Conservation (phyloP, 2,888 invertebrate genomes). For the Metallyticus violacea region DNA sequence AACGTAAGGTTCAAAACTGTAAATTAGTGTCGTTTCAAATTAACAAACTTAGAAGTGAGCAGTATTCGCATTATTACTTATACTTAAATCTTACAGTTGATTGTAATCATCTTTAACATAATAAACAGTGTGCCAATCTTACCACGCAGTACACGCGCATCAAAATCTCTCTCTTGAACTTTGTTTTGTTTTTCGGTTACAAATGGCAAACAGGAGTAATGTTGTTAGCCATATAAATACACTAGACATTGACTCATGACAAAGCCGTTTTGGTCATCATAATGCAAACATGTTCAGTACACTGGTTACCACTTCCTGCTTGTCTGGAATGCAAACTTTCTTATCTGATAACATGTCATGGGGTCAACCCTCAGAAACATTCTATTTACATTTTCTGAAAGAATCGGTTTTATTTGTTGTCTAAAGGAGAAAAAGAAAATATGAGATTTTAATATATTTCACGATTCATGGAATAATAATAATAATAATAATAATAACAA, state of each 20-base stretch:
- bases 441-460: too few relatives aligned
- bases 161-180: background rate
- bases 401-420: too few relatives aligned
- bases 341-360: background rate
- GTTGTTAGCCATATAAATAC: background rate
- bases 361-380: background rate
- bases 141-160: background rate
- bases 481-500: too few relatives aligned
- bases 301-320: background rate
- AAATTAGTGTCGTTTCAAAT: too few relatives aligned
- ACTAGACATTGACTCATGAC: background rate
- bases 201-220: background rate
- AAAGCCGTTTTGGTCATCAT: background rate
- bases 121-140: too few relatives aligned
- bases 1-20: too few relatives aligned
- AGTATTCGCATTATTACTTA: too few relatives aligned
- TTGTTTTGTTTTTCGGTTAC: background rate
- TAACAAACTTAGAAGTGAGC: too few relatives aligned
- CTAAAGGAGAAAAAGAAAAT: background rate
- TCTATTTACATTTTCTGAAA: background rate
- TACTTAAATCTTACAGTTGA: too few relatives aligned
- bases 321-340: background rate
- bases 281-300: background rate
- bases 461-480: too few relatives aligned
- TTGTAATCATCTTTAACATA: too few relatives aligned